Conservation (phyloP, 2,888 invertebrate species). For the Sphecodes monilicornis region DNA sequence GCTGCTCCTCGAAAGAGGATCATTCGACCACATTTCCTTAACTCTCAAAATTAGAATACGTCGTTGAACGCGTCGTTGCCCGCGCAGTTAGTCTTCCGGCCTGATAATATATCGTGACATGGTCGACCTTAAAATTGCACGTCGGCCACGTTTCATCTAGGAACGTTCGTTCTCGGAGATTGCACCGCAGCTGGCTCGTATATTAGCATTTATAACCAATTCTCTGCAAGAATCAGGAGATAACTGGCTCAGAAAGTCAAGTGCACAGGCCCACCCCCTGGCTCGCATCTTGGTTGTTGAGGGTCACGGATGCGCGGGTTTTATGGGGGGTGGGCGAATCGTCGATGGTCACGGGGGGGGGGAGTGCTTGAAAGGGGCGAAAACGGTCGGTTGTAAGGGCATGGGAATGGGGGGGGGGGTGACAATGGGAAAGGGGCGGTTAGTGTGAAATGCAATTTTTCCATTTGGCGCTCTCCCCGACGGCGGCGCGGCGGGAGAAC, state of each 20-base stretch:
- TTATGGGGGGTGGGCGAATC: slow-evolving; percentile 26
- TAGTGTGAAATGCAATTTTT: slow-evolving; percentile 80
- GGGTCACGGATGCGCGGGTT: slow-evolving; percentile 29
- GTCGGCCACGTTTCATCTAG: slow-evolving; percentile 7
- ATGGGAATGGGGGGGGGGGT: not conserved
- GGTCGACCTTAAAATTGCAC: slow-evolving; percentile 56
- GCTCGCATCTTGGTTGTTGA: slow-evolving; percentile 34
- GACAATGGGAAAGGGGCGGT: not conserved
- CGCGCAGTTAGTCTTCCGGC: slow-evolving; percentile 22
- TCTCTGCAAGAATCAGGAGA: slow-evolving; percentile 74
- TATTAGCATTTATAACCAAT: slow-evolving; percentile 81
- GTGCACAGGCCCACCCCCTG: slow-evolving; percentile 14
- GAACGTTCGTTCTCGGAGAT: slow-evolving; percentile 46
- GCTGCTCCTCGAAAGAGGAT: not conserved
- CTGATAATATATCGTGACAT: slow-evolving; percentile 1
- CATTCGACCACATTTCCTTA: slow-evolving; percentile 5
- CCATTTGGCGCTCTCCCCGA: slow-evolving; percentile 74
- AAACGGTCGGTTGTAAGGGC: not conserved
- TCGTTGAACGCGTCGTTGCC: not conserved
- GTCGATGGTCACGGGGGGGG: not conserved
- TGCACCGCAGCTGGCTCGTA: slow-evolving; percentile 65
- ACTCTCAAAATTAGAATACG: slow-evolving; percentile 9
- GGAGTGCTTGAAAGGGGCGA: slow-evolving; percentile 10
- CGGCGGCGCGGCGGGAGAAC: slow-evolving; percentile 59
- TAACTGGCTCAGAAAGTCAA: slow-evolving; percentile 69